Percentiles rank a stretch among this genome's conserved stretches.
Conservation (phyloP, 1,140 invertebrate species). For the Trichonephila clavipes region DNA sequence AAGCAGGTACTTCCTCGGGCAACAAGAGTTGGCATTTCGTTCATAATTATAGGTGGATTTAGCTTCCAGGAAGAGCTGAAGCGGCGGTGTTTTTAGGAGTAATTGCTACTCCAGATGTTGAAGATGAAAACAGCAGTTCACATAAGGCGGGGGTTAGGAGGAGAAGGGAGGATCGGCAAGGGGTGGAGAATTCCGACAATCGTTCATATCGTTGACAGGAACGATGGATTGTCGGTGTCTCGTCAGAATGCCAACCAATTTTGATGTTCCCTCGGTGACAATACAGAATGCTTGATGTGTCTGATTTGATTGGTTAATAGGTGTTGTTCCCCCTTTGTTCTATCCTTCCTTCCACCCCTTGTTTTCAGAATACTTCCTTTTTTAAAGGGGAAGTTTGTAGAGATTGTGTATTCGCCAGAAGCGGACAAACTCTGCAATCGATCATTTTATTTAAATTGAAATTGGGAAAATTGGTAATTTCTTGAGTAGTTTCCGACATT, state of each 20-base stretch:
- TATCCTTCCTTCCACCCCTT: background rate
- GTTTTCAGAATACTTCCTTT: background rate
- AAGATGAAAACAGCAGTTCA: conserved; percentile 55
- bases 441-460: conserved; percentile 32
- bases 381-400: background rate
- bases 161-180: background rate
- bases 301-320: conserved; percentile 35
- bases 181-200: conserved; percentile 48
- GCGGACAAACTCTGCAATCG: background rate
- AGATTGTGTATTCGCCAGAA: background rate
- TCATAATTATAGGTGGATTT: conserved; percentile 44
- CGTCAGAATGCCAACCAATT: background rate
- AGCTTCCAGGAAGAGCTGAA: conserved; percentile 25
- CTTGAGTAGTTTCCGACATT: background rate
- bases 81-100: conserved; percentile 25
- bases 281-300: conserved; percentile 20
- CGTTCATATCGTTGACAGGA: conserved; percentile 52
- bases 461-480: background rate
- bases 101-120: conserved; percentile 60
- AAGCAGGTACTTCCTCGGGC: background rate
- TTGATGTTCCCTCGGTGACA: conserved; percentile 6
- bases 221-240: conserved; percentile 8
- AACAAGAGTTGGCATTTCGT: conserved; percentile 23
- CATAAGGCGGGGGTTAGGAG: background rate
- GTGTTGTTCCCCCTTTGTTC: background rate